Base-by-base conservation (phyloP, 1,140 invertebrate species). In the Druon quercuslanigerum region DNA sequence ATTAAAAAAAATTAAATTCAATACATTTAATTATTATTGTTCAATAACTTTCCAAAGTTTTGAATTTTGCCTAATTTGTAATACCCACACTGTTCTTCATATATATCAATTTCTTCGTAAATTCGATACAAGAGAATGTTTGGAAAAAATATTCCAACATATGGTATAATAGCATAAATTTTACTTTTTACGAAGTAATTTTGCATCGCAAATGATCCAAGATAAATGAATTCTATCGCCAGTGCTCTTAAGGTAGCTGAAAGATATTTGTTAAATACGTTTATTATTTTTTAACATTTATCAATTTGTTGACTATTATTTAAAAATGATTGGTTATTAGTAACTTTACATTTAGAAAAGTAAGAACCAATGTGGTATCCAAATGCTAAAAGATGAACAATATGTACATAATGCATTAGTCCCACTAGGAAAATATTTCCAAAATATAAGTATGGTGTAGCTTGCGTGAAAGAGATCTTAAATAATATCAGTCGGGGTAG, bases 391-490 rank as follows among this genome's bases (percentile, higher is more conserved):
- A 90, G 83, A 81, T 91, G 90, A 50, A 77, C 79, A 50, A 87
- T 56, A 51, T 91, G 87, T 20, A 86, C 20, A 33, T 88, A 83
- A 19, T 91, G 82, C 57, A 88, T 66, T 16, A 92, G 1, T 90
- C 89, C 91, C 70, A 91, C 87, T 70, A 92, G 78, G 71, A 91
- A 89, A n/a, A 81, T 83, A 76, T 91, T 89, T 57, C 90, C 88
- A 77, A 88, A 87, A 74, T 88, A 81, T 8, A 91, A 77, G 60
- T 87, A 90, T 8, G 91, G 86, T 17, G 87, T 75, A 8, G 89
- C 85, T 71, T 85, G 82, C 6, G 87, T 82, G 72, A 90, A 87
- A 9, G 88, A 85, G 17, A 83, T 77, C 74, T 90, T 90, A 33
- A 91, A 86, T 66, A 91, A 81, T 80, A 90, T 51, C 2, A 88